Evolutionary conservation across 2,888 invertebrate genomes (phyloP).

Genomic region (Drosophila peninsularis): DNA sequence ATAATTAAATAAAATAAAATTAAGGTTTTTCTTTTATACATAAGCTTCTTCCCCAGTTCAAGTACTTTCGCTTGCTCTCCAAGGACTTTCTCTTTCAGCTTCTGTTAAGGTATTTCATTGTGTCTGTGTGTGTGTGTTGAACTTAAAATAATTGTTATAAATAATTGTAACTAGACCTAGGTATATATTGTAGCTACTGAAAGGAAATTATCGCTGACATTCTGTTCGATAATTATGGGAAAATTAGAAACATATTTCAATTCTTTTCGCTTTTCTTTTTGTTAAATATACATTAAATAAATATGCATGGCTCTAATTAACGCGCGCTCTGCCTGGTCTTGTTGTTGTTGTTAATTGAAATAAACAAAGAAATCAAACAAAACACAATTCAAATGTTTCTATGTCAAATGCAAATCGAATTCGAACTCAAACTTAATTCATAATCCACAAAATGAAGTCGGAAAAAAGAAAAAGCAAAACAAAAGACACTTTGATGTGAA

Average conservation of each 20-base stretch:
- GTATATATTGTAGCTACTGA: slow-evolving; percentile 44
- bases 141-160: slow-evolving; percentile 43
- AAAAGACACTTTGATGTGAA: slow-evolving; percentile 26
- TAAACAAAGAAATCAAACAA: slow-evolving; percentile 61
- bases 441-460: slow-evolving; percentile 34
- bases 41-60: slow-evolving; percentile 14
- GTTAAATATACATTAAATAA: slow-evolving; percentile 56
- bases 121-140: slow-evolving; percentile 1
- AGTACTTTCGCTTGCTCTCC: background rate
- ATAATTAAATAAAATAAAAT: slow-evolving; percentile 8
- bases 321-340: slow-evolving; percentile 12
- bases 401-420: slow-evolving; percentile 37
- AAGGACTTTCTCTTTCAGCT: slow-evolving; percentile 12
- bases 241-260: slow-evolving; percentile 39
- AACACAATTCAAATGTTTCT: slow-evolving; percentile 22
- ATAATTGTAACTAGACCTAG: slow-evolving; percentile 46
- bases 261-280: background rate
- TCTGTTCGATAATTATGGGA: slow-evolving; percentile 23
- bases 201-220: slow-evolving; percentile 48
- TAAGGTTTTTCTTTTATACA: slow-evolving; percentile 19
- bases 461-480: slow-evolving; percentile 13
- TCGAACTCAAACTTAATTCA: slow-evolving; percentile 27
- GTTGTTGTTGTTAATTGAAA: slow-evolving; percentile 29
- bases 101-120: slow-evolving; percentile 34
- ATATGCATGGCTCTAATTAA: slow-evolving; percentile 56